Evolutionary conservation across 2,113 vertebrate species (phyloP), one percentile per base, ranked within the genome.

Genomic region (Oreotrochilus melanogaster): DNA sequence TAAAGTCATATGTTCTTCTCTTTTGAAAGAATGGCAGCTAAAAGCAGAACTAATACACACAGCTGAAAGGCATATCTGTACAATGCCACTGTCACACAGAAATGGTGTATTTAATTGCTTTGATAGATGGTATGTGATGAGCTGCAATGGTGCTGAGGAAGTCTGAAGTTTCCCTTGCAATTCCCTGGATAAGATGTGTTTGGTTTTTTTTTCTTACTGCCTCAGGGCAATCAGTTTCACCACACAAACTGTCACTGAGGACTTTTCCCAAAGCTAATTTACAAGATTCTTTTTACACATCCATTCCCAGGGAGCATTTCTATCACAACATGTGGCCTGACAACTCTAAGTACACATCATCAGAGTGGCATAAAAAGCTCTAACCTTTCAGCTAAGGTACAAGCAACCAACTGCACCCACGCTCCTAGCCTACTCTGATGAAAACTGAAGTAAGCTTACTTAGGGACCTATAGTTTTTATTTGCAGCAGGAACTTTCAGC

Each of bases 21-120:
- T 75, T 93, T 86, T 51, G 78, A 78, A 67, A 67, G 65, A 84
- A 94, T 1, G 23, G 43, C 61, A 84, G 57, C 43, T 89, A 78
- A 88, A 87, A 7, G 3, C 31, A 89, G n/a, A 82, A 56, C 22
- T 42, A 89, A 85, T 25, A 54, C 25, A 33, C 30, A 60, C 15
- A 75, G 70, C 53, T 75, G 67, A 86, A 72, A 48, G 25, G 25
- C 33, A 67, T 43, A 56, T 88, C 48, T 33, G 62, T 70, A 65
- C 39, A 51, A 28, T 14, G 35, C 45, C 91, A 61, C 23, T 18
- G 42, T 35, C 39, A 53, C 25, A 53, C 10, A 64, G 23, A 56
- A 79, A 69, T 6, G 10, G 22, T 73, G 10, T 33, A 30, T 23
- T 48, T 61, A 35, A n/a, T 22, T 78, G 39, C 39, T 83, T 60